Percentiles rank a stretch among this genome's conserved stretches.
phyloP scores from a whole-genome alignment of 2,888 invertebrate species.

The Drosophila aldrichi region DNA sequence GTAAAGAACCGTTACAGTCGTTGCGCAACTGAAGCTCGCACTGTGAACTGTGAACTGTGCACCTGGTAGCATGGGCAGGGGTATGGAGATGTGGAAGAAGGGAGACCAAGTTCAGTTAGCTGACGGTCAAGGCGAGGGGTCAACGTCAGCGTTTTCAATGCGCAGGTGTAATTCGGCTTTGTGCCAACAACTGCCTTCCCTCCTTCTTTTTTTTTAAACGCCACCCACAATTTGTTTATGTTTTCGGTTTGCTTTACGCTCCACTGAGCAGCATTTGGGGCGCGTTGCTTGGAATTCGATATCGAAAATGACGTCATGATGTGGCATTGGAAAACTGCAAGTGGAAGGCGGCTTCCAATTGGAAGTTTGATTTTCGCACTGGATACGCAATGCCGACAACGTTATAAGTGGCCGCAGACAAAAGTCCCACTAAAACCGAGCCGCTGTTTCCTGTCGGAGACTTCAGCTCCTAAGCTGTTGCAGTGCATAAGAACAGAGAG shows the following conservation, averaged over 20 bases:
- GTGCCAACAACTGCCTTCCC: constrained; percentile 45
- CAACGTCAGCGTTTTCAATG: constrained; percentile 50
- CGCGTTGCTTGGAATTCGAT: constrained; percentile 45
- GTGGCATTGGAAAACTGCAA: constrained; percentile 57
- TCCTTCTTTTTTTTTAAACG: constrained; percentile 1
- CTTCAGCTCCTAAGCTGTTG: constrained; percentile 32
- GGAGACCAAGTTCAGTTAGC: constrained; percentile 63
- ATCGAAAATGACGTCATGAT: constrained; percentile 75
- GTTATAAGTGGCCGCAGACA: constrained; percentile 64
- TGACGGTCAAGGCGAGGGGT: constrained; percentile 73
- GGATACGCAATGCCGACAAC: constrained; percentile 54
- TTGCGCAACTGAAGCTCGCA: constrained; percentile 61
- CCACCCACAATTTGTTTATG: constrained; percentile 68
- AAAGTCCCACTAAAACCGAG: constrained; percentile 34
- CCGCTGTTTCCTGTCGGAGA: constrained; percentile 33
- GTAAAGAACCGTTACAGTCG: constrained; percentile 21
- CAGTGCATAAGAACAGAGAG: too few species aligned
- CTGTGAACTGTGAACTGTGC: constrained; percentile 20
- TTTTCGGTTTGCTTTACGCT: constrained; percentile 53
- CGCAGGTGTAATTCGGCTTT: constrained; percentile 63
- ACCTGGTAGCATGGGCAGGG: constrained; percentile 11
- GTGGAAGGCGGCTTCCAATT: constrained; percentile 59
- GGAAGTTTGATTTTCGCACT: constrained; percentile 38
- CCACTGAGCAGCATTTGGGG: constrained; percentile 27
- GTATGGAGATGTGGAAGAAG: not conserved